Evolutionary conservation across 2,113 vertebrate species (phyloP).

Genomic region (Cyanoramphus novaezelandiae): DNA sequence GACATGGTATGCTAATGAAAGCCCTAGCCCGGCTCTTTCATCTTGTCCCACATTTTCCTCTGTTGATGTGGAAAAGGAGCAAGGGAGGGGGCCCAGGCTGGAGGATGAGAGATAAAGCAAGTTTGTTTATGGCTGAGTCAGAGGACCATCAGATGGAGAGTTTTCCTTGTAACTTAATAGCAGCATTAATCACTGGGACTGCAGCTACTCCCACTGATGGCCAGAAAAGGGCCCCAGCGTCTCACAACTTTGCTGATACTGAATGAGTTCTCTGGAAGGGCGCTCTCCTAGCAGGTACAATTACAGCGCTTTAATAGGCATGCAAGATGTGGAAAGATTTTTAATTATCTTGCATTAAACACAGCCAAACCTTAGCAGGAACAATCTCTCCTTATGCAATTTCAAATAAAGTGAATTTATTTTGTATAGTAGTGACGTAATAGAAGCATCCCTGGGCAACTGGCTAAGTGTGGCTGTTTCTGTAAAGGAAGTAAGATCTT

Average conservation of each 20-base stretch:
- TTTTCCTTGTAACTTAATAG: conserved; percentile 13
- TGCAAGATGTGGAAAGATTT: neutral
- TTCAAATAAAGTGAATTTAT: neutral
- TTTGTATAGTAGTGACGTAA: neutral
- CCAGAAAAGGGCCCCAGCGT: neutral
- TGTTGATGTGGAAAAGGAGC: neutral
- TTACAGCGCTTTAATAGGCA: neutral
- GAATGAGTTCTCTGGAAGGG: neutral
- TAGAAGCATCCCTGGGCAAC: neutral
- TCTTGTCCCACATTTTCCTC: neutral
- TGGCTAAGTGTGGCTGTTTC: neutral
- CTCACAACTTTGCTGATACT: neutral
- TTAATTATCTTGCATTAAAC: neutral
- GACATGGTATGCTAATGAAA: neutral
- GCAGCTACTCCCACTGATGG: neutral
- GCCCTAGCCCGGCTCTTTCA: neutral
- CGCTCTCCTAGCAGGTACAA: neutral
- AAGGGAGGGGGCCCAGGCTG: neutral
- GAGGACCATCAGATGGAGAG: conserved; percentile 27
- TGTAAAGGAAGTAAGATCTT: neutral
- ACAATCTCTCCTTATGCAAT: neutral
- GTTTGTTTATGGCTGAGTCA: conserved; percentile 45
- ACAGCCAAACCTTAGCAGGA: neutral
- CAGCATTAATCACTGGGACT: conserved; percentile 16
- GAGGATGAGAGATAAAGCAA: conserved; percentile 28